Evolutionary conservation across 2,113 vertebrate species (phyloP).

Genomic region (Lepisosteus osseus): DNA sequence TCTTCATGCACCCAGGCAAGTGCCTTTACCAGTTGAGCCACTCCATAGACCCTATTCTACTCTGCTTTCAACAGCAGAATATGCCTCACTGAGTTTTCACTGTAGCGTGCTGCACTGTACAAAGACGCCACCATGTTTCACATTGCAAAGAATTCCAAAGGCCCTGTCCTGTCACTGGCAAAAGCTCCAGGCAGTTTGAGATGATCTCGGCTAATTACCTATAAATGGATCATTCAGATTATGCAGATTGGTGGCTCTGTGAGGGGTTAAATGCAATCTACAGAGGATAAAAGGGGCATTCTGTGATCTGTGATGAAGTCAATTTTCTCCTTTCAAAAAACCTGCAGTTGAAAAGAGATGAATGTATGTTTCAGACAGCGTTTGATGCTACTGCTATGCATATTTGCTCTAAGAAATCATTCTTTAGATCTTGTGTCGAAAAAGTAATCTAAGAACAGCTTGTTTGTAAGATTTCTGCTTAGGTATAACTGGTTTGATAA

Average conservation of each 20-base stretch:
- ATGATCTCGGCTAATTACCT: slow-evolving; percentile 12
- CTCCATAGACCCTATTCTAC: no score
- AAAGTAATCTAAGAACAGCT: no score
- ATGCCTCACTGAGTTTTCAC: background rate
- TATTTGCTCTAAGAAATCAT: no score
- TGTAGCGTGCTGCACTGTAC: no score
- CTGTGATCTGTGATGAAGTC: slow-evolving; percentile 10
- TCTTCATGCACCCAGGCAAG: no score
- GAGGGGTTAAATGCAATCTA: background rate
- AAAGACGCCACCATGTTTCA: background rate
- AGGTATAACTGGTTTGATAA: no score
- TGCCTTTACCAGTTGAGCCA: no score
- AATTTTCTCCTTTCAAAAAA: background rate
- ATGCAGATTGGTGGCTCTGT: background rate
- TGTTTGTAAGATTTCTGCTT: no score
- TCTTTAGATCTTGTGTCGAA: no score
- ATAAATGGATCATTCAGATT: slow-evolving; percentile 14
- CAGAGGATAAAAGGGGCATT: background rate
- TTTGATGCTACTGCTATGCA: no score
- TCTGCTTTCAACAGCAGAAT: no score
- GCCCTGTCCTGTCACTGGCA: background rate
- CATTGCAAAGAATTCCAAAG: background rate
- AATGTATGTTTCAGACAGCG: background rate
- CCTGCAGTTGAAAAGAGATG: background rate
- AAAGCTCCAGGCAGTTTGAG: background rate